These are phyloP conservation scores for Chunga burmeisteri DNA, from an alignment of 2,113 vertebrate species.

Conservation along the genomic window DNA sequence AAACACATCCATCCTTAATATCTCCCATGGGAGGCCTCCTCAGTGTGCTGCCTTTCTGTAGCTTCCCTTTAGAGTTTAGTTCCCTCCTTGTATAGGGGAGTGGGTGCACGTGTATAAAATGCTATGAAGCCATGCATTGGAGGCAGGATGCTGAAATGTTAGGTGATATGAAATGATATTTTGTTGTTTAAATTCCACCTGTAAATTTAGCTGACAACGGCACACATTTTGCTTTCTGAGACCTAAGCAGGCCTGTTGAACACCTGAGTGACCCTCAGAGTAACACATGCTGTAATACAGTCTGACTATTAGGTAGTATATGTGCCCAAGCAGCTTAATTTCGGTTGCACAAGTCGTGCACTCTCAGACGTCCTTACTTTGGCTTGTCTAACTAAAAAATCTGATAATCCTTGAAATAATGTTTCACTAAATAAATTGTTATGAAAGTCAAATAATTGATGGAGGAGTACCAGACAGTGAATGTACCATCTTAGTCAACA, in stretches of 20 bases:
- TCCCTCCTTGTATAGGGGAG: background rate
- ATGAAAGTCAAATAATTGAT: background rate
- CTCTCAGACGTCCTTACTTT: background rate
- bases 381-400: background rate
- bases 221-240: background rate
- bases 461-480: background rate
- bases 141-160: background rate
- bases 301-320: background rate
- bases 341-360: fast-evolving
- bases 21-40: background rate
- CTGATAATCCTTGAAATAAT: background rate
- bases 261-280: background rate
- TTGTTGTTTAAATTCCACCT: background rate
- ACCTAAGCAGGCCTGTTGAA: background rate
- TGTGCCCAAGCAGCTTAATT: background rate
- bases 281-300: background rate
- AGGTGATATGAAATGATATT: background rate
- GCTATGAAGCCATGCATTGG: background rate
- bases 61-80: background rate
- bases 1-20: background rate
- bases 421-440: background rate
- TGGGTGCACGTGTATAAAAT: fast-evolving
- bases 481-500: background rate
- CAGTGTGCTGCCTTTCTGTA: background rate
- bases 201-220: background rate